phyloP scores from a whole-genome alignment of 2,797 vertebrate genomes.

The Limosa lapponica region DNA sequence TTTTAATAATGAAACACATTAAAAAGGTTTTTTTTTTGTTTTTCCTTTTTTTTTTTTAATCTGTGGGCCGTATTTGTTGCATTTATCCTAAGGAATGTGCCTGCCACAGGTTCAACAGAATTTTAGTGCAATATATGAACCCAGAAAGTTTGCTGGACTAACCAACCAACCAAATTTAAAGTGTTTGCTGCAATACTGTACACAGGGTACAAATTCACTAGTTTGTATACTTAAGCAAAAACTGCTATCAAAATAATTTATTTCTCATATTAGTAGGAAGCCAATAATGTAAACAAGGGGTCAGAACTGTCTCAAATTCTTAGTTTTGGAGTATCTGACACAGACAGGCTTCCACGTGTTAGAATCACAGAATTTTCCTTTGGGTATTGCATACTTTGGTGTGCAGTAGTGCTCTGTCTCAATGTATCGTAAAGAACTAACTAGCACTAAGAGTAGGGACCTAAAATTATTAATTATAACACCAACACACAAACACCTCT shows the following conservation, averaged over 20 bases:
- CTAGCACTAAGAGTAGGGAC: conserved; percentile 73
- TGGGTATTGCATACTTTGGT: conserved; percentile 83
- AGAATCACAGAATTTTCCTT: conserved; percentile 77
- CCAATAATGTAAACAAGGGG: conserved; percentile 81
- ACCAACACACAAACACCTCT: conserved; percentile 77
- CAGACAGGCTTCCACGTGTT: conserved; percentile 76
- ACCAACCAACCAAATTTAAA: conserved; percentile 81
- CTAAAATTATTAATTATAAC: conserved; percentile 69
- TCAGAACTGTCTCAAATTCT: conserved; percentile 76
- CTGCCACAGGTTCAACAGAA: conserved; percentile 91
- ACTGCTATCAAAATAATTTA: conserved; percentile 63
- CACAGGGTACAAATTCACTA: conserved; percentile 75
- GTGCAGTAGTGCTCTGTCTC: conserved; percentile 83
- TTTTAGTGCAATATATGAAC: conserved; percentile 98
- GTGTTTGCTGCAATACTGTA: conserved; percentile 83
- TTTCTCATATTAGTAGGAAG: conserved; percentile 74
- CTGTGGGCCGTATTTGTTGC: conserved; percentile 90
- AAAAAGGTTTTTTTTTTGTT: conserved; percentile 80
- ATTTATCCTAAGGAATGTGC: conserved; percentile 96
- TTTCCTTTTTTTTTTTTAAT: conserved; percentile 63
- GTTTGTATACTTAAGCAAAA: conserved; percentile 74
- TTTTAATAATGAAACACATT: conserved; percentile 88
- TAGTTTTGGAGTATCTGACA: conserved; percentile 71
- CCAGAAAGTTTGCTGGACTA: conserved; percentile 90
- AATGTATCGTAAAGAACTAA: conserved; percentile 75